A percentile compares a stretch with the other conserved stretches of the same genome.
Evolutionary conservation across 2,797 vertebrate species (phyloP).

Genomic region (Oophaga sylvatica): DNA sequence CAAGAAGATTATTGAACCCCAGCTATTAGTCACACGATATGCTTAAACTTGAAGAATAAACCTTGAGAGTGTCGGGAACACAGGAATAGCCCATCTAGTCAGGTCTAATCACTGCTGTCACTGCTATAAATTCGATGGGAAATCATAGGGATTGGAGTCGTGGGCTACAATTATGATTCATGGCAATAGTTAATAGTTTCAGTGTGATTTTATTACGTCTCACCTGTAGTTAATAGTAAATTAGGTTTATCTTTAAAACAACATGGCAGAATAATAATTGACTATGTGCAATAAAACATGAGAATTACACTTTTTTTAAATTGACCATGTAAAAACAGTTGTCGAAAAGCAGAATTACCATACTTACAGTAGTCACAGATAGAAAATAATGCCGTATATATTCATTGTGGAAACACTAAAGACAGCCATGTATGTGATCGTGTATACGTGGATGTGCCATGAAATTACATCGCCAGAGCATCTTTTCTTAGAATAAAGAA

Average conservation of each 20-base stretch:
- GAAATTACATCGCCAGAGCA: too few species aligned
- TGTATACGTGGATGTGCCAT: too few species aligned
- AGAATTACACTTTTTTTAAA: background rate
- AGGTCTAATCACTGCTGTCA: slow-evolving; percentile 42
- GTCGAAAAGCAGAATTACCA: background rate
- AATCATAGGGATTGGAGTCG: background rate
- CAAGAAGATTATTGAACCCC: slow-evolving; percentile 17
- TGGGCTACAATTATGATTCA: slow-evolving; percentile 36
- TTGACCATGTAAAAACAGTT: background rate
- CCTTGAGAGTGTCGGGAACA: background rate
- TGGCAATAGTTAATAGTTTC: slow-evolving; percentile 35
- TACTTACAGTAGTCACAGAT: background rate
- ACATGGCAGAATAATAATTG: background rate
- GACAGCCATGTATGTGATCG: too few species aligned
- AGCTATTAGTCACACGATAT: slow-evolving; percentile 42
- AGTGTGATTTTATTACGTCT: slow-evolving; percentile 2
- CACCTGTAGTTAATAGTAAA: slow-evolving; percentile 9
- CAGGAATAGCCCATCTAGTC: slow-evolving; percentile 39
- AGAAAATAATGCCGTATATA: too few species aligned
- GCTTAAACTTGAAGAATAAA: slow-evolving; percentile 24
- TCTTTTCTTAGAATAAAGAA: too few species aligned
- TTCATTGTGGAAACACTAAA: too few species aligned
- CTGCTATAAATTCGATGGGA: slow-evolving; percentile 5
- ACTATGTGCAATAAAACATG: background rate
- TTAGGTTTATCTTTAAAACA: background rate